Conservation (phyloP, 1,140 invertebrate genomes). For the Ptiloglossa arizonensis region DNA sequence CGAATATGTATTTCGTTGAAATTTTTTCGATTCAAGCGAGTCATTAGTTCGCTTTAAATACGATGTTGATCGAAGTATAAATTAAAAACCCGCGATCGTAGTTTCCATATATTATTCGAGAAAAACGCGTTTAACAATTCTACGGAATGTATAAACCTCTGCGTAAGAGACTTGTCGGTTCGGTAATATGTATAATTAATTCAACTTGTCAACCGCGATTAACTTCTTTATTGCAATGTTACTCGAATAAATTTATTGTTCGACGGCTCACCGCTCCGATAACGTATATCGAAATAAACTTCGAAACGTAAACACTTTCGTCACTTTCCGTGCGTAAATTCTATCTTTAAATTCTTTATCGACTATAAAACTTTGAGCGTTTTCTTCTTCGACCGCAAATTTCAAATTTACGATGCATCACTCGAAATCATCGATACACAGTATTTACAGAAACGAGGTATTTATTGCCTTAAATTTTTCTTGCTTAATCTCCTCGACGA, state of each 20-base stretch:
- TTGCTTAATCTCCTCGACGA: neutral
- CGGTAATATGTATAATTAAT: neutral
- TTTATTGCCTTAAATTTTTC: conserved; percentile 4
- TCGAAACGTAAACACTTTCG: neutral
- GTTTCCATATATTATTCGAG: too few species aligned
- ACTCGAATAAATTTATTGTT: conserved; percentile 2
- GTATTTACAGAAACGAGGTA: neutral
- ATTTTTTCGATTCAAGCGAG: too few species aligned
- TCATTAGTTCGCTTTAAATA: too few species aligned
- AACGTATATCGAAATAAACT: neutral
- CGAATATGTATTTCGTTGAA: too few species aligned
- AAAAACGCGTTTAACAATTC: too few species aligned
- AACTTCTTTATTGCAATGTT: neutral
- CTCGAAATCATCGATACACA: neutral
- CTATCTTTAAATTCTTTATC: neutral
- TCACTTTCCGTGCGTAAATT: neutral
- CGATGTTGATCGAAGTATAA: too few species aligned
- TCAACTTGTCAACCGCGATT: neutral
- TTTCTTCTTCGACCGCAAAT: conserved; percentile 23
- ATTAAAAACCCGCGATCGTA: too few species aligned
- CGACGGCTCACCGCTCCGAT: neutral
- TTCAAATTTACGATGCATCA: neutral
- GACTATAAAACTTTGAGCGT: conserved; percentile 5
- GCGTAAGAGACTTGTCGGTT: neutral
- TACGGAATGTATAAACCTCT: neutral